Base-by-base conservation (phyloP, 2,113 vertebrate species). In the Pygoscelis adeliae region DNA sequence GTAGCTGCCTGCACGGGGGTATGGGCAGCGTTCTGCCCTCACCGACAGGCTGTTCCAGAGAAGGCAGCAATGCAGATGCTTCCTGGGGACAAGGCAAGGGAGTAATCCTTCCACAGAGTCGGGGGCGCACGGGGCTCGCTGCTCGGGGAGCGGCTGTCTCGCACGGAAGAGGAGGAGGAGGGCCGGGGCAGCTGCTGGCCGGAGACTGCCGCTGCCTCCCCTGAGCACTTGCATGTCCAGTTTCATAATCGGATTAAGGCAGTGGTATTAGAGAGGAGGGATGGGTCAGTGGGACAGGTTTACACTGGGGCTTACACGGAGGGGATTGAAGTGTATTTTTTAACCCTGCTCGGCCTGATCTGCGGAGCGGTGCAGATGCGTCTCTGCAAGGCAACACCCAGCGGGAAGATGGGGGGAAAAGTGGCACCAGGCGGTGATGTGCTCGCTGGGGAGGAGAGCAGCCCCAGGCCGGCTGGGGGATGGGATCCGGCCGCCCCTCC, bases 211-310 rank as follows among this genome's bases (percentile, higher is more conserved):
- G 32, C 93, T 13, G 65, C 84, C 91, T 96, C 96, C 93, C 95
- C 93, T 73, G 97, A 96, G 96, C 91, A 94, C 95, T 97, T 93
- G 97, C 94, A 97, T 69, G 79, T 97, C 96, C 97, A 97, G 97
- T 97, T 97, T 96, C 95, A 96, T 97, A 97, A 97, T 97, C 96
- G 95, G 97, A 97, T 97, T 97, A 97, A 95, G 87, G 91, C 97
- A 91, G 89, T 36, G 94, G 96, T 96, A 96, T 97, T 97, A 97
- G 89, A 63, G 86, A 96, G 89, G 95, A 97, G 95, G 97, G 96
- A 95, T 96, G 94, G 97, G 96, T 97, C 96, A 96, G 95, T 97
- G 96, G 97, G 97, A 97, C 96, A 96, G 97, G 97, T 97, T 97
- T 97, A 94, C 95, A 88, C 94, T 65, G 91, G 46, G 74, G 87